A percentile compares a stretch with the other conserved stretches of the same genome.
These are phyloP conservation scores for Gymnogyps californianus DNA, from an alignment of 2,113 vertebrate genomes.

Conservation along the genomic window DNA sequence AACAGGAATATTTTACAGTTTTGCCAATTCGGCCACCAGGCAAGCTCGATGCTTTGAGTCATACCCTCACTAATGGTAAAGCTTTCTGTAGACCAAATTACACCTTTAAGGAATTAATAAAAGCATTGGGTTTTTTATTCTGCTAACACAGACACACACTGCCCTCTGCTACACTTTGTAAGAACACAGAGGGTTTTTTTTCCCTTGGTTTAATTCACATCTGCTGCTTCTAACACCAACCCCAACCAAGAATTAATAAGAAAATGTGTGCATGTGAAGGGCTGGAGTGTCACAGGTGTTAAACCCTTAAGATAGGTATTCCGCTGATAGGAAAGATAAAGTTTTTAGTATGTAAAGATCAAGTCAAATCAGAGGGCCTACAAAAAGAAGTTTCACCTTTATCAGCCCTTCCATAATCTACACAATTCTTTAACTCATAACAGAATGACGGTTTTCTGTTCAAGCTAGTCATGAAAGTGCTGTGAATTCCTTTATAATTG, in stretches of 20 bases:
- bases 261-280: neutral
- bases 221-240: neutral
- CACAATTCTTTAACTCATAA: neutral
- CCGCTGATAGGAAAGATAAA: neutral
- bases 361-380: neutral
- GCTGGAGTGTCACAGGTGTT: rapidly evolving
- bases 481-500: neutral
- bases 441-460: neutral
- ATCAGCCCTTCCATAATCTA: neutral
- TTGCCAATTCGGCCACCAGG: neutral
- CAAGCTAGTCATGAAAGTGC: neutral
- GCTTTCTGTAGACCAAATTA: neutral
- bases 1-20: neutral
- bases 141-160: neutral
- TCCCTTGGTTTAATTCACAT: neutral
- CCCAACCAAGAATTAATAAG: neutral
- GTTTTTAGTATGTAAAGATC: neutral
- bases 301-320: neutral
- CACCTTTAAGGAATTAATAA: neutral
- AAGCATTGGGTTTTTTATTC: neutral
- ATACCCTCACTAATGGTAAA: neutral
- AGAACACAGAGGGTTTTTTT: neutral
- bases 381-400: neutral
- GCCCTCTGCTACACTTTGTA: neutral
- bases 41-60: neutral